Evolutionary conservation across 2,797 vertebrate species (phyloP), one percentile per base, ranked within the genome.

Genomic region (Microcaecilia unicolor): DNA sequence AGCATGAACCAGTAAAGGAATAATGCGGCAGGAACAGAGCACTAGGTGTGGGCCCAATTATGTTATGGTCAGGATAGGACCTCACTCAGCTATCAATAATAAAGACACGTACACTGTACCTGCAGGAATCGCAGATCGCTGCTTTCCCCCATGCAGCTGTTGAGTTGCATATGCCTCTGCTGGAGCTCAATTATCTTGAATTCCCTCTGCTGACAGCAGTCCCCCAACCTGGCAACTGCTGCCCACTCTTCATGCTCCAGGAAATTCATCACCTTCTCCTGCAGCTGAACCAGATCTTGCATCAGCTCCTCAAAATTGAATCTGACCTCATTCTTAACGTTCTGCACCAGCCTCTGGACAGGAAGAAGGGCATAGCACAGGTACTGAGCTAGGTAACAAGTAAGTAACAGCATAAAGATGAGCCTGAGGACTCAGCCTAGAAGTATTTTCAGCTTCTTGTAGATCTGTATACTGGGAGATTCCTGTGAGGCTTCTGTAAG

Each of bases 241-340:
- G 19, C 17, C 1, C 37, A 40, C 44, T 60, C 89, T 69, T 90
- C 88, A 29, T 83, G 81, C 28, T 88, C 84, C 58, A 91, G 68
- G 1, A 89, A 76, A 54, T 88, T 85, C 57, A 88, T 61, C 58
- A 91, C 51, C 28, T 81, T 80, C 28, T 72, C 69, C 54, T 83
- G 87, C 45, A 90, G 69, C 42, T 83, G 76, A 13, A 86, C 83
- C 51, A 89, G 51, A 51, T 91, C 87, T 47, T 84, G 86, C 50
- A 83, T 56, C 25, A 85, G 80, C 44, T 88, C 86, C 10, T 78
- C 82, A 39, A 83, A 84, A 78, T 85, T 86, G 41, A 78, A 69
- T 48, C 62, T 84, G 34, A 89, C 89, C 63, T 90, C 87, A 3
- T 86, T 65, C 38, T 83, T 71, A 18, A 83, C 72, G 6, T 76